Evolutionary conservation across 1,140 invertebrate genomes (phyloP), one percentile per base, ranked within the genome.

Genomic region (Drosophila elegans): DNA sequence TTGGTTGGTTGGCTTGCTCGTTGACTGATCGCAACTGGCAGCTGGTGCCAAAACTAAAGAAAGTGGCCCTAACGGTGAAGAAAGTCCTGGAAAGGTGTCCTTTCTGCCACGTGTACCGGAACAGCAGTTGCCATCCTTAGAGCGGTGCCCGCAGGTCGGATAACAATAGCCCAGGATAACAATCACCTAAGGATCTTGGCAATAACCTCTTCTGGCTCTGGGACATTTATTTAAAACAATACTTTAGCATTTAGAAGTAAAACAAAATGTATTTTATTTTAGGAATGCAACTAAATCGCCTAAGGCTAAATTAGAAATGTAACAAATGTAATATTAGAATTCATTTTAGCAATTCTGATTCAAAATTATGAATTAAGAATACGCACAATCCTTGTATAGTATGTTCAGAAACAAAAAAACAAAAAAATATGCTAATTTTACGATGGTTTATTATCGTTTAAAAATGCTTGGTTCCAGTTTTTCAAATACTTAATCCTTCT

Each of bases 71-170:
- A 66, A 68, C 46, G 46, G 60, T 60, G 41, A 66, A 44, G 60
- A 68, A 68, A 66, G 64, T 68, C 25, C 46, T 66, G 46, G 9
- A 66, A 66, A 66, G 60, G 61, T 68, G 64, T 16, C 27, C 29
- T 27, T 27, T 10, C 34, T 66, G 60, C 45, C 60, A 68, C 64
- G 64, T 68, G 64, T 68, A 46, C 61, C 61, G 46, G 38, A 68
- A 66, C 60, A 60, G 61, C 55, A 52, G 34, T 61, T 59, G 49
- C 49, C 16, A 21, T 21, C 32, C 13, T n/a, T 16, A 13, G 27
- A 34, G 29, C 29, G 27, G 27, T 49, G 3, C 27, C 12, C 46
- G 48, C 48, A 51, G 48, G 12, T 49, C 29, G 16, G 48, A 49
- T 29, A 27, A 27, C 45, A 29, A 29, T 13, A 16, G 2, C n/a